phyloP scores from a whole-genome alignment of 2,797 vertebrate genomes.

The Arrhamphus sclerolepis region DNA sequence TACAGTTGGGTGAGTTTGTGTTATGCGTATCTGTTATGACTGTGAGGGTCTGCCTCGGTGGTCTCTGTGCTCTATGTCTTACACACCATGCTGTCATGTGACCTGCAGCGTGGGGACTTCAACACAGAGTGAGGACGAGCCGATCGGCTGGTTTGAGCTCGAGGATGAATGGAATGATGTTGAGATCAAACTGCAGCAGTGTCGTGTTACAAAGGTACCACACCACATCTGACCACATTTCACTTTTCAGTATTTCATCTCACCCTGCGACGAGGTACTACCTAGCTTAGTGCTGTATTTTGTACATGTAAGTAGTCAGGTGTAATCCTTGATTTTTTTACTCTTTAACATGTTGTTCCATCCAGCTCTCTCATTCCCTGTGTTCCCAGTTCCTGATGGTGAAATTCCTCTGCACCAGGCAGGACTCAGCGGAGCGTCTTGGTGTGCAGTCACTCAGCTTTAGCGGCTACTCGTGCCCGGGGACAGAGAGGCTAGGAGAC shows the following conservation, averaged over 20 bases:
- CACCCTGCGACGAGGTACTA: no score
- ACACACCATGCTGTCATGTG: conserved; percentile 40
- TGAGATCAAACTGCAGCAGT: conserved; percentile 92
- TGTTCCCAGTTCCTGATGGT: conserved; percentile 92
- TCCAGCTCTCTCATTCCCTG: conserved; percentile 1
- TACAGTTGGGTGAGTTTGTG: no score
- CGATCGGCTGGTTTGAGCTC: conserved; percentile 96
- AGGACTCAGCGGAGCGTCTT: conserved; percentile 90
- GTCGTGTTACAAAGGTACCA: conserved; percentile 89
- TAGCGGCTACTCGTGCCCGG: conserved; percentile 87
- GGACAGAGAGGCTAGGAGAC: conserved; percentile 75
- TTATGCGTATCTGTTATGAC: no score
- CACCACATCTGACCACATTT: not conserved
- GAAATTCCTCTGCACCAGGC: conserved; percentile 94
- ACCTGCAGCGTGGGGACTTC: conserved; percentile 65
- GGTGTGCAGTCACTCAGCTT: conserved; percentile 91
- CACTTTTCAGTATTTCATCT: not conserved
- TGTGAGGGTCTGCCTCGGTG: no score
- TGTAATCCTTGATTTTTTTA: not conserved
- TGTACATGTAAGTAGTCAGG: no score
- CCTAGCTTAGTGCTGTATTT: no score
- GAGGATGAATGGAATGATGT: conserved; percentile 97
- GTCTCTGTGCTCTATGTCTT: conserved; percentile 12
- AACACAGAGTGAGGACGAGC: conserved; percentile 87
- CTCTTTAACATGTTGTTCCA: not conserved